Evolutionary conservation across 1,140 invertebrate genomes (phyloP).

Genomic region (Camponotus vicinus): DNA sequence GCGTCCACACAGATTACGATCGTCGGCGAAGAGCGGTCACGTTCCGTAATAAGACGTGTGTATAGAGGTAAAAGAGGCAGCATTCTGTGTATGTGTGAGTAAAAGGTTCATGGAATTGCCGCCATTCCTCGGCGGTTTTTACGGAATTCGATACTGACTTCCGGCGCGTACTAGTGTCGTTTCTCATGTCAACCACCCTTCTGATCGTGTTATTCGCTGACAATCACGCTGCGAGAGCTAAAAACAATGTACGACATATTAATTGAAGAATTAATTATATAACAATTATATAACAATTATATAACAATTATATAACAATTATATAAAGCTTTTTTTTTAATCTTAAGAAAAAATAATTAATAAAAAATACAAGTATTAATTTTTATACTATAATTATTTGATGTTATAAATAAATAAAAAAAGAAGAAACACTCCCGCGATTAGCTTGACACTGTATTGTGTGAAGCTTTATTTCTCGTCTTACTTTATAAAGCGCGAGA

Average conservation of each 20-base stretch:
- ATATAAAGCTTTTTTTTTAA: too few relatives aligned
- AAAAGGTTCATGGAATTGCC: slow-evolving; percentile 8
- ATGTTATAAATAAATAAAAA: neutral
- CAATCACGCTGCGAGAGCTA: neutral
- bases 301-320: too few relatives aligned
- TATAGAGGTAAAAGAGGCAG: neutral
- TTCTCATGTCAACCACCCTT: neutral
- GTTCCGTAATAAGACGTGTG: slow-evolving; percentile 10
- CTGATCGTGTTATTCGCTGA: slow-evolving; percentile 31
- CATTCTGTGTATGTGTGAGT: neutral
- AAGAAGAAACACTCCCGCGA: too few relatives aligned
- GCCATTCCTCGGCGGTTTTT: slow-evolving; percentile 5
- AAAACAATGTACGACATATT: neutral
- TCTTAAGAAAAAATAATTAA: neutral
- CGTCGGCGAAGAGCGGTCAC: slow-evolving; percentile 2
- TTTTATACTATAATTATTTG: neutral
- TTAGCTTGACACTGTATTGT: neutral
- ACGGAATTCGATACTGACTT: slow-evolving; percentile 28
- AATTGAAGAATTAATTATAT: neutral
- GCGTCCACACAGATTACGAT: neutral
- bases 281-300: neutral
- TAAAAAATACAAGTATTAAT: neutral
- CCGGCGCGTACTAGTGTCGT: slow-evolving; percentile 8
- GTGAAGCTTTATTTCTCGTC: neutral
- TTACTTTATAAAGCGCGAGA: neutral